These are phyloP conservation scores for Isichthys henryi DNA, from an alignment of 2,113 vertebrate species.

Conservation along the genomic window DNA sequence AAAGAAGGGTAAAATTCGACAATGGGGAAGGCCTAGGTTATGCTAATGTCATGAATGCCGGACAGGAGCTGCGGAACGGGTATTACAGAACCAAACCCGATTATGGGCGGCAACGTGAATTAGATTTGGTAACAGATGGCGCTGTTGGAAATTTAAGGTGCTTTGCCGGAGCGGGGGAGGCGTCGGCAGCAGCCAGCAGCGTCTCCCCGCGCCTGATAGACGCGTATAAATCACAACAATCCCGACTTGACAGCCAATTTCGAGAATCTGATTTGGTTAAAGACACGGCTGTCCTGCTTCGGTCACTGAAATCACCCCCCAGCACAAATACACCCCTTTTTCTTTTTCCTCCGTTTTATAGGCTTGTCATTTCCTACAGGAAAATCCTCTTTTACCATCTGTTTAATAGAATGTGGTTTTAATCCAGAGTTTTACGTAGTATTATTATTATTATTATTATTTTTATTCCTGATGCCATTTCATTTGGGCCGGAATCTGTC, in stretches of 20 bases:
- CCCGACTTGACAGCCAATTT: slow-evolving; percentile 99
- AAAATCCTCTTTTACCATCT: slow-evolving; percentile 70
- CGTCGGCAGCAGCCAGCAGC: slow-evolving; percentile 69
- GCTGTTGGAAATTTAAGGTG: slow-evolving; percentile 88
- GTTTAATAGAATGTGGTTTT: slow-evolving; percentile 69
- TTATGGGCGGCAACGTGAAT: slow-evolving; percentile 89
- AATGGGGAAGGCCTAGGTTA: neutral
- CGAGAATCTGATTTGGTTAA: slow-evolving; percentile 99
- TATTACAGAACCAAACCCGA: slow-evolving; percentile 94
- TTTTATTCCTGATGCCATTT: slow-evolving; percentile 53
- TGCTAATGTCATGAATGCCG: neutral
- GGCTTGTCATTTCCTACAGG: slow-evolving; percentile 61
- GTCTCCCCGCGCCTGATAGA: slow-evolving; percentile 75
- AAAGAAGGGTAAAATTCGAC: slow-evolving; percentile 8
- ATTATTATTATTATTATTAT: slow-evolving; percentile 26
- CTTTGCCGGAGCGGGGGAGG: slow-evolving; percentile 75
- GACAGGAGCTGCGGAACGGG: slow-evolving; percentile 71
- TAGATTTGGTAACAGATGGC: slow-evolving; percentile 99
- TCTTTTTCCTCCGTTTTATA: slow-evolving; percentile 37
- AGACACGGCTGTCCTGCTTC: slow-evolving; percentile 76
- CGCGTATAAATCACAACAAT: slow-evolving; percentile 97
- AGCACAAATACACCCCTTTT: slow-evolving; percentile 28
- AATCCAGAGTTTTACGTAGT: slow-evolving; percentile 58
- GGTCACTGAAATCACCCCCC: slow-evolving; percentile 53
- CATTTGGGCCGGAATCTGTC: slow-evolving; percentile 40